Conservation (phyloP, 1,140 invertebrate species). For the Chionoecetes opilio region DNA sequence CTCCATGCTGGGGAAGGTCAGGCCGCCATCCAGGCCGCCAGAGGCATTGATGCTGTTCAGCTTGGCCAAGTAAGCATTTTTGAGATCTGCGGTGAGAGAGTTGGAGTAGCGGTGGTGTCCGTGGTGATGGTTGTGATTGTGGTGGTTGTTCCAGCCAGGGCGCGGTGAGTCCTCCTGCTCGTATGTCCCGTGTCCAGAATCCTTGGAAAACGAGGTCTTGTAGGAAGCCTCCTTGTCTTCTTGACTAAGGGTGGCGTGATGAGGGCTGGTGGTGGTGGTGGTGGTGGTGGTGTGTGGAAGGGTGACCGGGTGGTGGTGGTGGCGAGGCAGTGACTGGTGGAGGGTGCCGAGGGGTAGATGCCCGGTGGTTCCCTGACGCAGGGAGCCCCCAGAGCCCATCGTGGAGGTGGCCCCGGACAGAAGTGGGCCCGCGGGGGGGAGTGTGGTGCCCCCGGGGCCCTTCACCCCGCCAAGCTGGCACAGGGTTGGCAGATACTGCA, state of each 20-base stretch:
- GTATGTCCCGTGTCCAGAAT: slow-evolving; percentile 87
- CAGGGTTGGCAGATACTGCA: slow-evolving; percentile 81
- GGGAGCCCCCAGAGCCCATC: slow-evolving; percentile 81
- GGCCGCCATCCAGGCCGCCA: slow-evolving; percentile 60
- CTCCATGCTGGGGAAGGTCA: slow-evolving; percentile 73
- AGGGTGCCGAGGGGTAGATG: slow-evolving; percentile 80
- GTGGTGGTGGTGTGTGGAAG: slow-evolving; percentile 81
- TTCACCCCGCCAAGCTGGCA: slow-evolving; percentile 80
- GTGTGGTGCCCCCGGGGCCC: slow-evolving; percentile 77
- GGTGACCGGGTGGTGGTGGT: slow-evolving; percentile 77
- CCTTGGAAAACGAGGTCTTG: slow-evolving; percentile 87
- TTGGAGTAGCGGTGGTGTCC: slow-evolving; percentile 79
- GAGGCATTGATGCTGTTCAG: slow-evolving; percentile 77
- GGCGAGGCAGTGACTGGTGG: slow-evolving; percentile 81
- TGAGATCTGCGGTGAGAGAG: slow-evolving; percentile 78
- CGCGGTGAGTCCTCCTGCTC: slow-evolving; percentile 88
- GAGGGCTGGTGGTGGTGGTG: slow-evolving; percentile 79
- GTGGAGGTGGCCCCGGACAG: slow-evolving; percentile 80
- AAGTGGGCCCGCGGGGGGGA: slow-evolving; percentile 79
- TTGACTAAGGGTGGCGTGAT: slow-evolving; percentile 76
- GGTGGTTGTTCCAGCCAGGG: slow-evolving; percentile 77
- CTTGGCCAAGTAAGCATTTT: slow-evolving; percentile 77
- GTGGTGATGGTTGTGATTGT: slow-evolving; percentile 68
- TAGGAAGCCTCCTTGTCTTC: slow-evolving; percentile 88
- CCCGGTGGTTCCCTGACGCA: slow-evolving; percentile 78